Base-by-base conservation (phyloP, 2,113 vertebrate species). In the Pipa parva region DNA sequence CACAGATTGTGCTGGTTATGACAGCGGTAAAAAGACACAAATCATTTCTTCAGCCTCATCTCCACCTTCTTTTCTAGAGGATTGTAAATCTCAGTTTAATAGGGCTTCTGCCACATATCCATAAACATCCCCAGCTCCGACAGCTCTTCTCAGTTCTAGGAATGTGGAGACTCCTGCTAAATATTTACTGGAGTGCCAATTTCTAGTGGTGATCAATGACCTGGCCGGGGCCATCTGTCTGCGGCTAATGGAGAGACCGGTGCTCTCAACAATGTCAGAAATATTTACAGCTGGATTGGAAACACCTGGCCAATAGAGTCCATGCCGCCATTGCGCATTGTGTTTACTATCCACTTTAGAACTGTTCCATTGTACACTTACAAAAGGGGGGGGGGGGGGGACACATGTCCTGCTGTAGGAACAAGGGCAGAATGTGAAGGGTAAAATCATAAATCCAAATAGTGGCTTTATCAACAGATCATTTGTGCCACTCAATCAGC, bases 141-240 rank as follows among this genome's bases (percentile, higher is more conserved):
- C 46, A 48, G 46, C 46, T 49, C 10, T 49, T 22, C 22, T 10
- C 18, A 22, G 21, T 7, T 49, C 21, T 4, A 49, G 46, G 18
- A 49, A 49, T 49, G 46, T 49, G 20, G 18, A 49, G 18, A 5
- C 21, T 24, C 7, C 11, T 49, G 3, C 46, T 22, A 49, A 49
- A 49, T 49, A 49, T 49, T 49, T 49, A 49, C 46, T 9, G 20
- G 15, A 49, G 20, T 22, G 46, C 21, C 46, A 49, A 49, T 49
- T 21, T 49, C 22, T 49, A 49, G 18, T 22, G 21, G 46, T 49
- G 46, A 49, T 49, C 46, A 22, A 49, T 49, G 46, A 49, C 22
- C 46, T 15, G 39, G 39, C 6, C n/a, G 15, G 46, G 46, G 46
- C 20, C 46, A 49, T 22, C 46, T 49, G 46, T 49, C 46, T 24